Conservation (phyloP, 1,140 invertebrate genomes). For the Tribolium madens region DNA sequence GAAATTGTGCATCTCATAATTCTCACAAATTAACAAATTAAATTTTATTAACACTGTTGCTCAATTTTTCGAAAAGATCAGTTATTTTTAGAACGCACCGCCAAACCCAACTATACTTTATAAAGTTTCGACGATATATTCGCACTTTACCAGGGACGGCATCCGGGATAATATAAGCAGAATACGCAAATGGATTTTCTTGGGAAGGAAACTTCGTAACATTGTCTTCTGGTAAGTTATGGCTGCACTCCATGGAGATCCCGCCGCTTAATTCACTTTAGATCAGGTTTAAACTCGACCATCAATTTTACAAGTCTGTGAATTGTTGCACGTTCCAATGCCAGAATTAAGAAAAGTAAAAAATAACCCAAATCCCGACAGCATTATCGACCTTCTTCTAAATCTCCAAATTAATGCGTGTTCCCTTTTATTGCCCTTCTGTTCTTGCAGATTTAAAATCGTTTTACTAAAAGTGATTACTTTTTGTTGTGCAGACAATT, state of each 20-base stretch:
- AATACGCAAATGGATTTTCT: slow-evolving; percentile 46
- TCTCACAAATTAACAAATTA: slow-evolving; percentile 12
- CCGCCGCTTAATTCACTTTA: slow-evolving; percentile 53
- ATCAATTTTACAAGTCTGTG: slow-evolving; percentile 52
- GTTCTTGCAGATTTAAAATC: not conserved
- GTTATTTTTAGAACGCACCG: not conserved
- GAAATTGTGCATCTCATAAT: slow-evolving; percentile 39
- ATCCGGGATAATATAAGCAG: slow-evolving; percentile 44
- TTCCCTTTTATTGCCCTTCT: slow-evolving; percentile 22
- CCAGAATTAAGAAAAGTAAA: slow-evolving; percentile 49
- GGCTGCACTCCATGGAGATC: slow-evolving; percentile 54
- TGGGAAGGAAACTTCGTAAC: slow-evolving; percentile 48
- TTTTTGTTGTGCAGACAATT: too few relatives aligned
- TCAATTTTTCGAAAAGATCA: not conserved
- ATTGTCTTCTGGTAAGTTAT: slow-evolving; percentile 54
- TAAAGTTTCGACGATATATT: slow-evolving; percentile 42
- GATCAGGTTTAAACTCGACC: slow-evolving; percentile 52
- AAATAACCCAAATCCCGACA: slow-evolving; percentile 34
- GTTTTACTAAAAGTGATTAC: not conserved
- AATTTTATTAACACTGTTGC: not conserved
- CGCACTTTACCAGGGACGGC: slow-evolving; percentile 39
- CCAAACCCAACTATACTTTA: slow-evolving; percentile 12
- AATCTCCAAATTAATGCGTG: slow-evolving; percentile 38
- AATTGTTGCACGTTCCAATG: slow-evolving; percentile 48
- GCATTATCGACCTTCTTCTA: slow-evolving; percentile 37